These are phyloP conservation scores for Gandaritis pyraliata DNA, from an alignment of 2,888 invertebrate genomes.

Conservation along the genomic window DNA sequence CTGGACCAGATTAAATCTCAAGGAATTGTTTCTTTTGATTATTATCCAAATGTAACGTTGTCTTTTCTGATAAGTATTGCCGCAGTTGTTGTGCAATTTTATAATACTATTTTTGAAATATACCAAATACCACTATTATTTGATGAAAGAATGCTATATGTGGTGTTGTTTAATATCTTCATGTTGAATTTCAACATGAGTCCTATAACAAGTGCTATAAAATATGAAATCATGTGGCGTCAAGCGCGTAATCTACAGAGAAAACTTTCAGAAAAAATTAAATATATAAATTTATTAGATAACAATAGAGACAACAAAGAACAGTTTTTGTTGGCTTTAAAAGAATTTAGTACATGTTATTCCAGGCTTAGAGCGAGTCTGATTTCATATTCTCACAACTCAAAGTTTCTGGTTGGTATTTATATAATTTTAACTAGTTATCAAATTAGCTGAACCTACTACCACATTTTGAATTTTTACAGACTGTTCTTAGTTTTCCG, in stretches of 20 bases:
- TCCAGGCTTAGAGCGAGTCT: not conserved
- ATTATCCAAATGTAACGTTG: not conserved
- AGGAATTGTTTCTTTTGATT: not conserved
- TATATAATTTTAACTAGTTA: no score
- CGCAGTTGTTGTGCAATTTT: not conserved
- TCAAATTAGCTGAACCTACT: no score
- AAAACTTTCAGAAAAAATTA: not conserved
- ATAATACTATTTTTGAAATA: not conserved
- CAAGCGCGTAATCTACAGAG: not conserved
- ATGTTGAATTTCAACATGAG: not conserved
- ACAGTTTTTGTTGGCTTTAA: not conserved
- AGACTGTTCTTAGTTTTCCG: no score
- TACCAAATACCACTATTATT: not conserved
- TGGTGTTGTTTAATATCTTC: not conserved
- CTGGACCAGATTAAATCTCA: not conserved
- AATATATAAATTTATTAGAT: not conserved
- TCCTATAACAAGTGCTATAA: not conserved
- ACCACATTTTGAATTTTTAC: no score
- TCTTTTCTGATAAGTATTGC: not conserved
- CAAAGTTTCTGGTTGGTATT: not conserved
- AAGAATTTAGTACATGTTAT: not conserved
- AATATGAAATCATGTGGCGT: slow-evolving; percentile 1
- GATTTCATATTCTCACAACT: not conserved
- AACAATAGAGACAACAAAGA: not conserved
- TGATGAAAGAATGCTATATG: not conserved